Base-by-base conservation (phyloP, 2,797 vertebrate species). In the Limosa lapponica region DNA sequence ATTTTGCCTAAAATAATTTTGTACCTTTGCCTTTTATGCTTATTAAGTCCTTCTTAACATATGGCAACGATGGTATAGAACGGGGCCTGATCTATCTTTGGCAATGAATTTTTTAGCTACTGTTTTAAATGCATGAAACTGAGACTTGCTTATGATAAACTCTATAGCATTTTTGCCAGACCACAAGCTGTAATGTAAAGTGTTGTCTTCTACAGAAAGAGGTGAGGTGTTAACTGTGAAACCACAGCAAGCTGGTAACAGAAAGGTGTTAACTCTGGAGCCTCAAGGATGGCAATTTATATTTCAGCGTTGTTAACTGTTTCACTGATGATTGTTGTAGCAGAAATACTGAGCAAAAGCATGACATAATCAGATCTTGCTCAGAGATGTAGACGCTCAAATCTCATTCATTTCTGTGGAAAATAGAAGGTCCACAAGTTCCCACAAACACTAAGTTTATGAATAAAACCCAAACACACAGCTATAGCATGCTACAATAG, bases 201-300 rank as follows among this genome's bases (percentile, higher is more conserved):
- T 92, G 82, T 82, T 87, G 79, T 65, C 80, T 91, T 78, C 88
- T 82, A 55, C 61, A 85, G 75, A 43, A 78, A 69, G 80, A 93
- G 71, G 82, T 87, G 92, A 73, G 55, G 79, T 46, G 74, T 81
- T 95, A 90, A 90, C 90, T 90, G 82, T 73, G 83, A 94, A 95
- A 74, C 72, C 77, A 74, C 48, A 78, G 49, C 1, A 4, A 69
- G 80, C 39, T 93, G 75, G 71, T 77, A 73, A 73, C 44, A 28
- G 66, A 69, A 77, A 82, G 55, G 80, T 69, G 88, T 55, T 91
- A 90, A 61, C 51, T 73, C 36, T 37, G 44, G 49, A 77, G 82
- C 59, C 86, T 73, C 41, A 61, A 37, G 71, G 46, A 78, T 27
- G 41, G 34, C 66, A 90, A 87, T 82, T 92, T 84, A 43, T 87